Evolutionary conservation across 2,113 vertebrate species (phyloP), one percentile per base, ranked within the genome.

Genomic region (Muntiacus muntjak): DNA sequence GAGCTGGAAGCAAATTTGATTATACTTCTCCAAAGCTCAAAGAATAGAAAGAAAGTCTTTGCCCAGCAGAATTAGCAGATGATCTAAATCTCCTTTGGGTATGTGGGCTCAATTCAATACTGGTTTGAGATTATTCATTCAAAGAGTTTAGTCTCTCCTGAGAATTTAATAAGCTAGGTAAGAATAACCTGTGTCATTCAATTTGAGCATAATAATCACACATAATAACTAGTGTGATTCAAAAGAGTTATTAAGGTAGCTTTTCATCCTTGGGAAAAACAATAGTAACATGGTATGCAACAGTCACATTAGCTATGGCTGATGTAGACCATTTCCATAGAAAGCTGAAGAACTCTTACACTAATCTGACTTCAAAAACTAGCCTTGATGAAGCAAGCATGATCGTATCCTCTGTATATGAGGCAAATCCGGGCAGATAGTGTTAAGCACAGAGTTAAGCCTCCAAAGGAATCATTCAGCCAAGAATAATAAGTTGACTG

Each of bases 201-300:
- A 30, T 47, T 60, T 88, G 58, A 96, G 47, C 26, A 33, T 89
- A 82, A 10, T 86, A 71, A 83, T 36, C 36, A 36, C 36, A 36
- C 36, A 36, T 36, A 36, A 36, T 36, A 36, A 36, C 36, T 81
- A 90, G 17, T 74, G 25, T 36, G 7, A 84, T 62, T 94, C 71
- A 95, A 96, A 94, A 78, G 52, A 78, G 1, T 57, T 98, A 97
- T 96, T 96, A 88, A 91, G 47, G 33, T 82, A 94, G 92, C 94
- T 89, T 90, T 98, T 97, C 97, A 95, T 97, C 71, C 55, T 94
- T 96, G 92, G 74, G 95, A 95, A 98, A 97, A 93, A 94, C 88
- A 98, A 86, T 79, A 89, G 43, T 89, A 96, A 95, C 62, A 97
- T 96, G 21, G 21, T 55, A 7, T 98, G 97, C 89, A 96, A 94